Conservation (phyloP, 2,797 vertebrate genomes). For the Acridotheres tristis region DNA sequence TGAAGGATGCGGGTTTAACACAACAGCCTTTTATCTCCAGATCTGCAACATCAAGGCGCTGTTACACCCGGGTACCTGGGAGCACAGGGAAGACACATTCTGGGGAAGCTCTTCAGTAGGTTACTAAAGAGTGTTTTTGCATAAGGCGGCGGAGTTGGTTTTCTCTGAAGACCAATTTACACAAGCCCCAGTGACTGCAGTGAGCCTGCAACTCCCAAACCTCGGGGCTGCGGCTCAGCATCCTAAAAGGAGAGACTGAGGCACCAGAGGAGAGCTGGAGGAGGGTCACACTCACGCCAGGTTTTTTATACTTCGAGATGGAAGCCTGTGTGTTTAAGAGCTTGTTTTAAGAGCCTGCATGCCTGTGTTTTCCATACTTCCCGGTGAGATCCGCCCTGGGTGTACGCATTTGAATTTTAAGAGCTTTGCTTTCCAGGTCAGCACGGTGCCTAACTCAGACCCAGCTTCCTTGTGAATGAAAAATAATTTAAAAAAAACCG, state of each 20-base stretch:
- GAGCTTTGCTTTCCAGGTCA: constrained; percentile 30
- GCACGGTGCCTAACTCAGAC: not conserved
- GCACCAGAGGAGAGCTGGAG: not conserved
- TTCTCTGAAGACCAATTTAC: constrained; percentile 74
- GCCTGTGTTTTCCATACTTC: not conserved
- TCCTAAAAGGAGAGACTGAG: not conserved
- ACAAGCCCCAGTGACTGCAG: constrained; percentile 43
- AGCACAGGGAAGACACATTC: not conserved
- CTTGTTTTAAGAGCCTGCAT: not conserved
- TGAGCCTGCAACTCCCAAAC: constrained; percentile 39
- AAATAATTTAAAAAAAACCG: not conserved
- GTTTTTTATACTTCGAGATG: not conserved
- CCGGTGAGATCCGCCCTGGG: not conserved
- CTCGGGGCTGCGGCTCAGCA: constrained; percentile 6
- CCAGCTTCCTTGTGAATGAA: not conserved
- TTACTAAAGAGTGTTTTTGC: constrained; percentile 62
- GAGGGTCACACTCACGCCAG: not conserved
- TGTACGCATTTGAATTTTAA: not conserved
- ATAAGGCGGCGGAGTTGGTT: constrained; percentile 31
- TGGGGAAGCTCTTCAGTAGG: constrained; percentile 18
- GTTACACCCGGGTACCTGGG: not conserved
- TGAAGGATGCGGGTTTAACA: not conserved
- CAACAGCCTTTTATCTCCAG: not conserved
- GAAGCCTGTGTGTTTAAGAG: not conserved
- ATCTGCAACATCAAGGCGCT: constrained; percentile 7